Evolutionary conservation across 2,113 vertebrate species (phyloP), one percentile per base, ranked within the genome.

Genomic region (Ammospiza caudacuta): DNA sequence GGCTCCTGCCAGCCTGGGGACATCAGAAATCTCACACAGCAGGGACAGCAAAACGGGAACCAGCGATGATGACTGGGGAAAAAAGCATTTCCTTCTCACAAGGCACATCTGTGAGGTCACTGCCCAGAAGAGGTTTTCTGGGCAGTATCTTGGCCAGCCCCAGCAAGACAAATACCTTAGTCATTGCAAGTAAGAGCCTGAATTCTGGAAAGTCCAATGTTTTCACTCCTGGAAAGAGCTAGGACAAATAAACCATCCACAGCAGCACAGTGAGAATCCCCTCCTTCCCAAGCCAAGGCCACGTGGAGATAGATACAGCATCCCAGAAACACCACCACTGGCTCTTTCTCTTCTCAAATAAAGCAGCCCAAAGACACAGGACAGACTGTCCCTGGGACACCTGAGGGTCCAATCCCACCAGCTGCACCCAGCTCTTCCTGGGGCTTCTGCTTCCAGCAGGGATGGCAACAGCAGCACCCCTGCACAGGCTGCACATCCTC

Each of bases 31-130:
- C 77, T 74, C 28, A 1, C 21, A 54, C 49, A 57, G 49, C 55
- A 43, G 68, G 52, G 81, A 91, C 43, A 28, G 54, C 70, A 61
- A 61, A 94, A 94, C 2, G 1, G 68, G 59, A 90, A 96, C 24
- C 1, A 0, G 25, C 18, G 15, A 19, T 12, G 15, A 24, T 2
- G 29, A 18, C 20, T 22, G 12, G 6, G 6, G 18, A 35, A 57
- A 68, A 61, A 83, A 24, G 6, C 6, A 23, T 52, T 92, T 94
- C 67, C 17, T 82, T 49, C 57, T 63, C 27, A 17, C 27, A 49
- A 41, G 24, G 15, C 19, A 22, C 12, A 31, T 28, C 43, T 55
- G 39, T 54, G 46, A 66, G 4, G 8, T 54, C 23, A 62, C 58
- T 43, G 29, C 35, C 35, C 8, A 15, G 52, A 39, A 47, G 44